A percentile compares a stretch with the other conserved stretches of the same genome.
phyloP scores from a whole-genome alignment of 2,888 invertebrate species.

The Napeogenes sylphis region DNA sequence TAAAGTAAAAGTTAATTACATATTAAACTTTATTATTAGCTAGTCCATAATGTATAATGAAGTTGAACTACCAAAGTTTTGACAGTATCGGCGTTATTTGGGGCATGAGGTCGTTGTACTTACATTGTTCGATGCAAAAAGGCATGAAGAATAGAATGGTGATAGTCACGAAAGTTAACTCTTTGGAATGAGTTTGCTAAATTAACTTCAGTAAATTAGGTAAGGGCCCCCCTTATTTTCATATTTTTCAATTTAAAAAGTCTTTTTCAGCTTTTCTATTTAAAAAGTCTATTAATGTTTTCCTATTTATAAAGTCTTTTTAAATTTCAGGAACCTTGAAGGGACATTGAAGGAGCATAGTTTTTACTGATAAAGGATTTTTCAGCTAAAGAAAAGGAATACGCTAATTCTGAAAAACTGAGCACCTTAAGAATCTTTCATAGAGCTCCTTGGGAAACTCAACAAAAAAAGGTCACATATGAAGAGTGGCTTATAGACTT shows the following conservation, averaged over 20 bases:
- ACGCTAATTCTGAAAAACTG: too few relatives aligned
- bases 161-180: not conserved
- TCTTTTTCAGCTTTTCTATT: not conserved
- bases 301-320: not conserved
- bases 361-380: too few relatives aligned
- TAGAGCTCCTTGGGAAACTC: not conserved
- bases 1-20: too few relatives aligned
- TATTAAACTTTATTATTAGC: too few relatives aligned
- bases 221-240: too few relatives aligned
- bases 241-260: too few relatives aligned
- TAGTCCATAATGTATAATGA: not conserved
- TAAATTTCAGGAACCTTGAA: too few relatives aligned
- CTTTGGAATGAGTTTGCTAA: too few relatives aligned
- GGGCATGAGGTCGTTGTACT: constrained; percentile 2
- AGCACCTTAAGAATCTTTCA: not conserved
- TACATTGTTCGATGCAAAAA: constrained; percentile 4
- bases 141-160: not conserved
- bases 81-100: constrained; percentile 4
- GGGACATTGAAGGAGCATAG: too few relatives aligned
- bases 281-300: too few relatives aligned
- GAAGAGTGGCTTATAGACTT: not conserved
- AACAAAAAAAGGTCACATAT: not conserved
- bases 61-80: not conserved
- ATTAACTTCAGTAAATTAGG: too few relatives aligned
- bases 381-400: too few relatives aligned